Percentiles rank a stretch among this genome's conserved stretches.
Conservation (phyloP, 2,888 invertebrate genomes). For the Mayetiola destructor region DNA sequence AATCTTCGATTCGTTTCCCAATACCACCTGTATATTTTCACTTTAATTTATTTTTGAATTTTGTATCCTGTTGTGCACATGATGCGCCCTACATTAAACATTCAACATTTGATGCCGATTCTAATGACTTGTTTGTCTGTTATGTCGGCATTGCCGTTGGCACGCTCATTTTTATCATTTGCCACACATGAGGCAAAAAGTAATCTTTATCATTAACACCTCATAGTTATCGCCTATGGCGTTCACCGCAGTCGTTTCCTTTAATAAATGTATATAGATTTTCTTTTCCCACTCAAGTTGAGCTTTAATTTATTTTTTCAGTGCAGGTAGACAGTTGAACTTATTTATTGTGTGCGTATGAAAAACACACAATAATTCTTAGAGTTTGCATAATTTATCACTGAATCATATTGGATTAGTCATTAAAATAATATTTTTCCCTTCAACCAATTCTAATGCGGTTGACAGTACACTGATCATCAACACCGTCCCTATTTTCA, state of each 20-base stretch:
- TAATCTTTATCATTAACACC: no score
- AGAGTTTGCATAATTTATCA: constrained; percentile 3
- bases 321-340: neutral
- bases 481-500: no score
- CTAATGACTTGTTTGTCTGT: constrained; percentile 1
- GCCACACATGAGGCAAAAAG: no score
- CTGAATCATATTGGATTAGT: constrained; percentile 10
- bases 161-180: constrained; percentile 1
- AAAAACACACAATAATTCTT: neutral
- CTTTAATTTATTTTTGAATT: neutral
- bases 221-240: no score
- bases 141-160: constrained; percentile 5
- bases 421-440: constrained; percentile 6
- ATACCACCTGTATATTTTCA: no score
- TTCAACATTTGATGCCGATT: no score
- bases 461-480: no score
- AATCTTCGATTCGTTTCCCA: constrained; percentile 10
- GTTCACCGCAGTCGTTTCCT: no score
- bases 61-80: neutral
- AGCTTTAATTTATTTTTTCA: no score
- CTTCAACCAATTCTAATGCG: no score
- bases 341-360: neutral
- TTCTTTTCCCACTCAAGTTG: no score
- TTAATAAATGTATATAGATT: no score
- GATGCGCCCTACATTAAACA: constrained; percentile 4